Conservation (phyloP, 2,113 vertebrate species). For the Oxyruncus cristatus region DNA sequence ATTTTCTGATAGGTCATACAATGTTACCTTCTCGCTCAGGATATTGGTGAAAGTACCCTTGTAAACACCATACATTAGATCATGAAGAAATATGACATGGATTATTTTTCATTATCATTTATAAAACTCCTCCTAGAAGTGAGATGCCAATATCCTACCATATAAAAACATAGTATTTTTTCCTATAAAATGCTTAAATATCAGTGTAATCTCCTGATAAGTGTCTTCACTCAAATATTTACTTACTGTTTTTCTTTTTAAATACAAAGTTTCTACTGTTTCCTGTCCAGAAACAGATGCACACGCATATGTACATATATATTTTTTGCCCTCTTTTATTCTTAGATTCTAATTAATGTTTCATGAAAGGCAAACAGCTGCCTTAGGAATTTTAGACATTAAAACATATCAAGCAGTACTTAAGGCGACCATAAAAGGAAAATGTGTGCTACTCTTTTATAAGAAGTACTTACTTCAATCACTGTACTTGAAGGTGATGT, state of each 20-base stretch:
- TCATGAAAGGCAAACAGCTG: constrained; percentile 25
- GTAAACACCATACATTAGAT: neutral
- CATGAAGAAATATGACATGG: neutral
- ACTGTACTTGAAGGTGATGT: constrained; percentile 2
- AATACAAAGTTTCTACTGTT: neutral
- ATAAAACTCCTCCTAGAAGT: neutral
- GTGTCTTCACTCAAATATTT: neutral
- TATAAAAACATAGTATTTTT: neutral
- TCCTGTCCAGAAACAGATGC: neutral
- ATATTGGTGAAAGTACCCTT: neutral
- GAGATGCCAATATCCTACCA: neutral
- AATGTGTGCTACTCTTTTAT: neutral
- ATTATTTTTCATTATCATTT: neutral
- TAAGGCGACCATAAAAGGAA: neutral
- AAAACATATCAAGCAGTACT: constrained; percentile 1
- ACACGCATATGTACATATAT: neutral
- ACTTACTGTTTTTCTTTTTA: neutral
- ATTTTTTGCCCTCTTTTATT: neutral
- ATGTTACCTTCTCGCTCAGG: neutral
- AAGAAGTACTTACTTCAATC: constrained; percentile 1
- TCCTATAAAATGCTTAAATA: neutral
- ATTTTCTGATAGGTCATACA: neutral
- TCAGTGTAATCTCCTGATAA: neutral
- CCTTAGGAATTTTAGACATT: constrained; percentile 1
- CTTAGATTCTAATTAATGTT: constrained; percentile 17